phyloP scores from a whole-genome alignment of 2,888 invertebrate species.

The Microplitis manilae region DNA sequence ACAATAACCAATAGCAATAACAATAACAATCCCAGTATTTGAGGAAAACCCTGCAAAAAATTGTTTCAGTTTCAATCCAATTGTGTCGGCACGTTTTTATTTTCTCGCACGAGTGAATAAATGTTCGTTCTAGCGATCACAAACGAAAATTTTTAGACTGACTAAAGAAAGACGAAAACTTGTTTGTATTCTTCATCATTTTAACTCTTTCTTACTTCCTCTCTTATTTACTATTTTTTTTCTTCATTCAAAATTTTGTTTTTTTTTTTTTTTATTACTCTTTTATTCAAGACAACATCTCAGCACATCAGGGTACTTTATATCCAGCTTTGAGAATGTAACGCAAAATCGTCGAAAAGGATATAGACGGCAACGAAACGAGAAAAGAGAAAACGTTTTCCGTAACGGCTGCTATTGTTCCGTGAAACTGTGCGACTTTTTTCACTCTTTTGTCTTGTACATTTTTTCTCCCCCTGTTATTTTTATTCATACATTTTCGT shows the following conservation, averaged over 20 bases:
- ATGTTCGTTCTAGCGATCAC: constrained; percentile 34
- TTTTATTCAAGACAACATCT: not conserved
- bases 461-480: constrained; percentile 1
- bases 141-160: constrained; percentile 31
- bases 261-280: constrained; percentile 9
- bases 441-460: constrained; percentile 16
- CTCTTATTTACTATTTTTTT: not conserved
- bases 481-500: not conserved
- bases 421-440: constrained; percentile 33
- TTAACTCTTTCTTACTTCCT: not conserved
- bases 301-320: constrained; percentile 29
- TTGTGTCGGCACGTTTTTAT: constrained; percentile 33
- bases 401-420: constrained; percentile 39
- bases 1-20: not conserved
- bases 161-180: constrained; percentile 23
- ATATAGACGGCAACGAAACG: constrained; percentile 8
- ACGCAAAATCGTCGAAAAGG: constrained; percentile 22
- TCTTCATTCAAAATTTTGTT: not conserved
- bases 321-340: constrained; percentile 27
- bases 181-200: constrained; percentile 25
- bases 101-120: constrained; percentile 35
- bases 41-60: not conserved
- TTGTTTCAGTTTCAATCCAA: constrained; percentile 5
- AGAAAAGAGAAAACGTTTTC: constrained; percentile 26
- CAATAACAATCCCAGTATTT: not conserved